phyloP scores from a whole-genome alignment of 2,888 invertebrate genomes.

The Drosophila longiperda region DNA sequence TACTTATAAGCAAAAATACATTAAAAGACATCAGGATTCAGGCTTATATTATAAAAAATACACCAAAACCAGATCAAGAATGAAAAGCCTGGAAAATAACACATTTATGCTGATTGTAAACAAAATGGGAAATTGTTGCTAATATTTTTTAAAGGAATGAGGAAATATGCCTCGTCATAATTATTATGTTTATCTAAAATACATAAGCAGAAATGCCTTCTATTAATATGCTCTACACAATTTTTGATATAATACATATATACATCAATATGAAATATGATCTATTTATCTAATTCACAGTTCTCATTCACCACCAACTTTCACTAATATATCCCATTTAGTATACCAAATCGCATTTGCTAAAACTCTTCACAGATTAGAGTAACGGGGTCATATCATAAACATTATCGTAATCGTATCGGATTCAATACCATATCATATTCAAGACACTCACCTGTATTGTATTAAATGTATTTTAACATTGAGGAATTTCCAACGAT shows the following conservation, averaged over 20 bases:
- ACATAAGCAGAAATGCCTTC: background rate
- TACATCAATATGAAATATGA: background rate
- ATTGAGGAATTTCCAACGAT: slow-evolving; percentile 52
- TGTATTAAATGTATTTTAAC: slow-evolving; percentile 12
- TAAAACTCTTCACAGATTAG: background rate
- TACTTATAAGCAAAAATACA: no score
- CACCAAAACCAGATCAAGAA: background rate
- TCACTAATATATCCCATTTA: background rate
- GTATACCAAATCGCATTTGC: background rate
- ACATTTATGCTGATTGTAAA: background rate
- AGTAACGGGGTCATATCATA: background rate
- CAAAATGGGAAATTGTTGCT: background rate
- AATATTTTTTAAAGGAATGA: background rate
- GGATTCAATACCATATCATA: slow-evolving; percentile 29
- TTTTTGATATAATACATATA: background rate
- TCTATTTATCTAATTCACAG: background rate
- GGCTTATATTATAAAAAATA: background rate
- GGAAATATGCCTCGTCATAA: background rate
- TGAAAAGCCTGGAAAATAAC: background rate
- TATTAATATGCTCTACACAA: background rate
- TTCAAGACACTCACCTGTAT: slow-evolving; percentile 52
- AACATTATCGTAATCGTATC: slow-evolving; percentile 12
- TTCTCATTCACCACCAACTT: background rate
- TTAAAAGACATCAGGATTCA: background rate
- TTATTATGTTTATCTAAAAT: no score